Percentiles rank a stretch among this genome's conserved stretches.
These are phyloP conservation scores for Penaeus chinensis DNA, from an alignment of 1,140 invertebrate genomes.

Conservation along the genomic window DNA sequence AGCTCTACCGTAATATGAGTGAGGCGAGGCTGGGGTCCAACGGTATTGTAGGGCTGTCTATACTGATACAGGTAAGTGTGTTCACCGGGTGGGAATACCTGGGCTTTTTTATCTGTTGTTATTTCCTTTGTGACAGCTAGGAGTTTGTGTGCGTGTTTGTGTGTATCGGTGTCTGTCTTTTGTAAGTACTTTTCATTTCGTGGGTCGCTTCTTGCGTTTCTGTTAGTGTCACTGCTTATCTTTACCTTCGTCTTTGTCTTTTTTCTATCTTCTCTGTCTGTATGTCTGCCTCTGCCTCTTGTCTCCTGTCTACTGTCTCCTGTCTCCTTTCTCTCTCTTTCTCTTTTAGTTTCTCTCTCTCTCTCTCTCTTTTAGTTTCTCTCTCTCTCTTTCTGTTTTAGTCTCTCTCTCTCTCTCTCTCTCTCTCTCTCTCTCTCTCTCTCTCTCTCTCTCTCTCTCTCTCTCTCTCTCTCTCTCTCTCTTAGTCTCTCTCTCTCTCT, in stretches of 20 bases:
- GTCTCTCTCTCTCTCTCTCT: neutral
- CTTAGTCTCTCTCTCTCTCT: neutral
- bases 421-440: neutral
- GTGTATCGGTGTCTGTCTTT: too few species aligned
- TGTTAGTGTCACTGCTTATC: too few species aligned
- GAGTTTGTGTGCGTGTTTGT: neutral
- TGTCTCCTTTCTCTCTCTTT: neutral
- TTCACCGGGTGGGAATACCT: neutral
- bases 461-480: neutral
- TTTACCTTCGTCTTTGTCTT: too few species aligned
- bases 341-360: neutral
- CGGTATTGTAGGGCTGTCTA: constrained; percentile 92
- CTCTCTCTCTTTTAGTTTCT: neutral
- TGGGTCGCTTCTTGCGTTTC: too few species aligned
- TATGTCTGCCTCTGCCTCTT: neutral
- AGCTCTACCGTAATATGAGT: constrained; percentile 95
- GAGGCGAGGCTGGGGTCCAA: constrained; percentile 95
- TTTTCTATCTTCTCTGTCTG: too few species aligned
- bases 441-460: neutral
- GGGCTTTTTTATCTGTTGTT: neutral
- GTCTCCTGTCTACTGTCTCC: neutral
- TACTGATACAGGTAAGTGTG: constrained; percentile 88
- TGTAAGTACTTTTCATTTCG: too few species aligned
- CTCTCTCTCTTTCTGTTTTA: neutral
- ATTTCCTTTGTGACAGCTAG: neutral